phyloP scores from a whole-genome alignment of 1,140 invertebrate species.

The Heterodera schachtii region DNA sequence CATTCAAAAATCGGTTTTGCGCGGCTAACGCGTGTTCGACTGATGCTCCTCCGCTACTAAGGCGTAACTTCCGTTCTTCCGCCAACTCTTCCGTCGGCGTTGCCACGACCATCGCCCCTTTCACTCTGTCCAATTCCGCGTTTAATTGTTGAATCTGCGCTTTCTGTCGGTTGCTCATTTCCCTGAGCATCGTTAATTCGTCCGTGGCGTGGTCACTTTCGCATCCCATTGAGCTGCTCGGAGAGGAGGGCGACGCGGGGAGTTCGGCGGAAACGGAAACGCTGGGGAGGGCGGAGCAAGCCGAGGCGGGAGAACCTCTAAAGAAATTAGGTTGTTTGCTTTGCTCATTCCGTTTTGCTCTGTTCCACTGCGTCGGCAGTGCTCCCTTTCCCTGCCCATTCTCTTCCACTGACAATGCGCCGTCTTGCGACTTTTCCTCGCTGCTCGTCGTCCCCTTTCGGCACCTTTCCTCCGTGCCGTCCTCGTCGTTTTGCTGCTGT shows the following conservation, averaged over 20 bases:
- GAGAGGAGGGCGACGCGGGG: conserved; percentile 16
- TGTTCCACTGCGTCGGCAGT: neutral
- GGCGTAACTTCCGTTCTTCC: too few relatives aligned
- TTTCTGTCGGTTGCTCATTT: conserved; percentile 51
- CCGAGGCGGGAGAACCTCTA: neutral
- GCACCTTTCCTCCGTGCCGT: neutral
- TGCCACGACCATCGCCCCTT: conserved; percentile 4
- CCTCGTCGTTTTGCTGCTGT: conserved; percentile 11
- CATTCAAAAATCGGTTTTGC: conserved; percentile 37
- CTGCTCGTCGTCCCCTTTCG: neutral
- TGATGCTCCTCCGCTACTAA: too few relatives aligned
- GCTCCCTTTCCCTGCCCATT: neutral
- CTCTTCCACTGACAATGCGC: neutral
- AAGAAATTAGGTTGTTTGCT: neutral
- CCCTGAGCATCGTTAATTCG: conserved; percentile 39
- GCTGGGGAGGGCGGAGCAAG: neutral
- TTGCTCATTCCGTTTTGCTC: too few relatives aligned
- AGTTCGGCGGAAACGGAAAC: neutral
- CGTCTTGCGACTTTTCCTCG: neutral
- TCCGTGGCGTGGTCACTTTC: conserved; percentile 29
- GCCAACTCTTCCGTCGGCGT: neutral
- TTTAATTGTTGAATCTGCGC: conserved; percentile 38
- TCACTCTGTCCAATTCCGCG: conserved; percentile 16
- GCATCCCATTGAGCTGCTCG: neutral
- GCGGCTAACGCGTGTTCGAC: conserved; percentile 18